Conservation (phyloP, 2,797 vertebrate species). For the Rhabdophis nuchalis region DNA sequence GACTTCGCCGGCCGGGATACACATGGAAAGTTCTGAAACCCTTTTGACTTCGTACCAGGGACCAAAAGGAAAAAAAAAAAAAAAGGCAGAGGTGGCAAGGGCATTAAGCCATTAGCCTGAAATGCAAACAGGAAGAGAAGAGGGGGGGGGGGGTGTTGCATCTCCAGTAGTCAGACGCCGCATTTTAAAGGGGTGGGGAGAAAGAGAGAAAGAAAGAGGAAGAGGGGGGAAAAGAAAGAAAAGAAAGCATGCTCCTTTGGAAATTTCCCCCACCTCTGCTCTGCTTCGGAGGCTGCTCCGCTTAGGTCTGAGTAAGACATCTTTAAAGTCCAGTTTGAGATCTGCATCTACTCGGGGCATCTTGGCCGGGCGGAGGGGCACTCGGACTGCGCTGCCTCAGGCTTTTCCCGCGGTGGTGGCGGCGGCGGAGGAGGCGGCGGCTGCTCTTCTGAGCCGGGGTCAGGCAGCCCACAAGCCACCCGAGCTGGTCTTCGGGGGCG, state of each 20-base stretch:
- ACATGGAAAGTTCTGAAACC: background rate
- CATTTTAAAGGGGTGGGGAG: background rate
- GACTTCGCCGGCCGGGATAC: background rate
- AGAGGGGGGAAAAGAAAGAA: background rate
- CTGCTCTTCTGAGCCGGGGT: constrained; percentile 11
- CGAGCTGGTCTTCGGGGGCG: constrained; percentile 76
- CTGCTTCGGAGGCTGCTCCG: constrained; percentile 96
- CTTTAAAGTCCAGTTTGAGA: constrained; percentile 98
- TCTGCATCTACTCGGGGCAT: constrained; percentile 95
- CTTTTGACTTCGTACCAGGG: background rate
- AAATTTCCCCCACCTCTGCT: constrained; percentile 84
- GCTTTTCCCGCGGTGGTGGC: background rate
- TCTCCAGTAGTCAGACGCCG: background rate
- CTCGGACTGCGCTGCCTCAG: background rate
- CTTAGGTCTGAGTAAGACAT: constrained; percentile 95
- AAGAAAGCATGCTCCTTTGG: constrained; percentile 32
- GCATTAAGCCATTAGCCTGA: background rate
- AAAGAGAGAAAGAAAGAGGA: accelerated
- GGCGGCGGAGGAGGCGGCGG: background rate
- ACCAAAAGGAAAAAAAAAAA: too few relatives aligned
- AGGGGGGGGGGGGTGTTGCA: background rate
- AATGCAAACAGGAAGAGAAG: constrained; percentile 16
- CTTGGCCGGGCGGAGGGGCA: constrained; percentile 30
- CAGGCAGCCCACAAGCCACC: constrained; percentile 64
- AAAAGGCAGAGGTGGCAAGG: background rate